Percentiles rank a stretch among this genome's conserved stretches.
phyloP scores from a whole-genome alignment of 2,113 vertebrate genomes.

The Mesitornis unicolor region DNA sequence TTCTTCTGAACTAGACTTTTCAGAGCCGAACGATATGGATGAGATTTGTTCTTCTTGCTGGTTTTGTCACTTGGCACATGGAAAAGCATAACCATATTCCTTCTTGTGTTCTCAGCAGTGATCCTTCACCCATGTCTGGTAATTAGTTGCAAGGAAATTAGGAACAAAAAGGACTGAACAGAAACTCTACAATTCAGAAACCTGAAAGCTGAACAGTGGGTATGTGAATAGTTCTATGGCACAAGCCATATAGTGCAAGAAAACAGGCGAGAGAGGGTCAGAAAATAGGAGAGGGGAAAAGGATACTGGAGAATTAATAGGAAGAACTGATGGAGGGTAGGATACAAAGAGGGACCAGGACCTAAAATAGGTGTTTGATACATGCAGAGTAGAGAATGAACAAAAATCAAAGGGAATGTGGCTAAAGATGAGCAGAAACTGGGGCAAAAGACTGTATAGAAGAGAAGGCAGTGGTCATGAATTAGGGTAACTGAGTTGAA shows the following conservation, averaged over 20 bases:
- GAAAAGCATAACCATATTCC: not conserved
- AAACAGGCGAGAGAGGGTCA: not conserved
- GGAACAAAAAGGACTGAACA: not conserved
- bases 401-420: not conserved
- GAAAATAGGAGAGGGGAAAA: not conserved
- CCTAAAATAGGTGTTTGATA: not conserved
- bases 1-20: not conserved
- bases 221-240: not conserved
- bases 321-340: not conserved
- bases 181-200: not conserved
- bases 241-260: not conserved
- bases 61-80: not conserved
- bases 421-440: not conserved
- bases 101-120: not conserved
- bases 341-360: not conserved
- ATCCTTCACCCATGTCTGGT: not conserved
- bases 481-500: not conserved
- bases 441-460: not conserved
- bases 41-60: not conserved
- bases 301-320: not conserved
- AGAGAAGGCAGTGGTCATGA: not conserved
- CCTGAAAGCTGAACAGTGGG: not conserved
- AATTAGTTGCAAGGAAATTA: not conserved
- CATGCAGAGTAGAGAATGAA: not conserved
- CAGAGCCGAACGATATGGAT: not conserved